A percentile compares a stretch with the other conserved stretches of the same genome.
Conservation (phyloP, 2,888 invertebrate species). For the Bibio marci region DNA sequence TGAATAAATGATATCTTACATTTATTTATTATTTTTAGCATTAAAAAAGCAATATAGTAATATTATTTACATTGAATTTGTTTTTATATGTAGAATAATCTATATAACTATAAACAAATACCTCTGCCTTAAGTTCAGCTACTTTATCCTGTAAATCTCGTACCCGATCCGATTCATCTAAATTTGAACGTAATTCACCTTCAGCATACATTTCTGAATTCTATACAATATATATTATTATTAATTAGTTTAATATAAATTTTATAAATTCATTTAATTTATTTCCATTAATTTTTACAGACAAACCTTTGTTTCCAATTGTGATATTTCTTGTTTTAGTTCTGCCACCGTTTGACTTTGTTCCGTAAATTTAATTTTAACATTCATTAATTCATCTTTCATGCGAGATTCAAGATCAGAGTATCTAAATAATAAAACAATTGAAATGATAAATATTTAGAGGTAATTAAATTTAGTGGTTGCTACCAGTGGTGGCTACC, state of each 20-base stretch:
- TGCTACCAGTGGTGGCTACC: too few species aligned
- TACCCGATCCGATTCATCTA: slow-evolving; percentile 71
- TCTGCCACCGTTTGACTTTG: slow-evolving; percentile 88
- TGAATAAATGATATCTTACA: slow-evolving; percentile 2
- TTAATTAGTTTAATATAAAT: background rate
- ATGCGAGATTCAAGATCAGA: slow-evolving; percentile 31
- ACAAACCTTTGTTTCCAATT: slow-evolving; percentile 86
- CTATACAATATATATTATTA: slow-evolving; percentile 41
- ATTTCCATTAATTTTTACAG: too few species aligned
- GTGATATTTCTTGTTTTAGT: slow-evolving; percentile 81
- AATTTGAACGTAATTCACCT: slow-evolving; percentile 72
- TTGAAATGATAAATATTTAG: too few species aligned
- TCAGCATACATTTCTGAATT: slow-evolving; percentile 90
- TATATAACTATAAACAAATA: slow-evolving; percentile 24
- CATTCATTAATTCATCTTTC: slow-evolving; percentile 87
- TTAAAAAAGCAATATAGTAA: too few species aligned
- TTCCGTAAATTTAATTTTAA: slow-evolving; percentile 85
- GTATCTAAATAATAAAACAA: slow-evolving; percentile 20
- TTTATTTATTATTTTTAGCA: slow-evolving; percentile 10
- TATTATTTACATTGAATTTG: too few species aligned
- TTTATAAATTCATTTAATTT: too few species aligned
- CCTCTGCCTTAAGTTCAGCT: slow-evolving; percentile 86
- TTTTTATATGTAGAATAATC: too few species aligned
- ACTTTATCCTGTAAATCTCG: slow-evolving; percentile 85
- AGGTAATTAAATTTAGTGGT: too few species aligned